phyloP scores from a whole-genome alignment of 2,797 vertebrate genomes.

The Spinus pinus region DNA sequence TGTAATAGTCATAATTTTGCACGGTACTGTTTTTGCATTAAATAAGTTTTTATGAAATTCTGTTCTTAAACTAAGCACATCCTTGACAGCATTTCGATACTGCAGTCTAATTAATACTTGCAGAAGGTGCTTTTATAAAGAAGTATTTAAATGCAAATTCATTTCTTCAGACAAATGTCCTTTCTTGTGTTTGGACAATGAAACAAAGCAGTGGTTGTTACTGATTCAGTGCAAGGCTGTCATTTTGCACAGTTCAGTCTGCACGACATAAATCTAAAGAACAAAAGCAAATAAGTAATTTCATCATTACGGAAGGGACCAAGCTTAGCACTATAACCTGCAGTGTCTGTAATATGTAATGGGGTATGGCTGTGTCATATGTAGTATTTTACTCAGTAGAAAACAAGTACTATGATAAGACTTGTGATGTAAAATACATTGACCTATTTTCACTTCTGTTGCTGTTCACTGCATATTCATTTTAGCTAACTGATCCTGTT shows the following conservation, averaged over 20 bases:
- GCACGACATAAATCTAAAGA: background rate
- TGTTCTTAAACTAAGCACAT: conserved; percentile 3
- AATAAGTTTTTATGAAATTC: background rate
- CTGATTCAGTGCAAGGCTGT: background rate
- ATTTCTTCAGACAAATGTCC: conserved; percentile 5
- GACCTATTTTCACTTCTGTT: background rate
- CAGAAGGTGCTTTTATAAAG: background rate
- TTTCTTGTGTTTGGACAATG: conserved; percentile 22
- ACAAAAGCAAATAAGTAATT: conserved; percentile 13
- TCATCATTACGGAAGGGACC: background rate
- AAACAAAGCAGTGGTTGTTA: conserved; percentile 8
- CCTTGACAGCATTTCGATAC: background rate
- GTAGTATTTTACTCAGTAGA: background rate
- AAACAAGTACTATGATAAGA: background rate
- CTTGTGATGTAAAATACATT: background rate
- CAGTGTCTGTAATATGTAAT: background rate
- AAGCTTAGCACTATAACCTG: background rate
- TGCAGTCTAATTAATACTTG: conserved; percentile 21
- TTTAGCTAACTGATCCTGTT: background rate
- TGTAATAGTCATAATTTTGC: background rate
- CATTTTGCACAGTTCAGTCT: conserved; percentile 19
- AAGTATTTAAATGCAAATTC: conserved; percentile 11
- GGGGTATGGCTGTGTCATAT: background rate
- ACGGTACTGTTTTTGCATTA: background rate
- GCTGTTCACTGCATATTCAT: background rate